A percentile compares a stretch with the other conserved stretches of the same genome.
phyloP scores from a whole-genome alignment of 2,888 invertebrate genomes.

The Netelia melanura region DNA sequence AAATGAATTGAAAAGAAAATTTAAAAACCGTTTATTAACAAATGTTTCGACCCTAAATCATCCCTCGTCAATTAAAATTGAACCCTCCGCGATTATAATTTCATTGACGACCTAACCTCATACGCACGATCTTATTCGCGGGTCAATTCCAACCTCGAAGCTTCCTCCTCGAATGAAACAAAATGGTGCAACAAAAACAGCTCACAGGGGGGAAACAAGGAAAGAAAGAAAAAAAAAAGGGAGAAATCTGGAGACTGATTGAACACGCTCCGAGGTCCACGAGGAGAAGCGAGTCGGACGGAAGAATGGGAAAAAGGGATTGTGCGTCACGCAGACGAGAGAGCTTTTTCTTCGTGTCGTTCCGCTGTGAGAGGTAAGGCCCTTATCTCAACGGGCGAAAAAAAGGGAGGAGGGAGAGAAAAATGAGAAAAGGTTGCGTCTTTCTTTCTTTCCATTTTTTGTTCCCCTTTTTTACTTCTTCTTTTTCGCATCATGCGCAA shows the following conservation, averaged over 20 bases:
- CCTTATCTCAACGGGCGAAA: constrained; percentile 58
- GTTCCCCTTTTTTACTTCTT: constrained; percentile 22
- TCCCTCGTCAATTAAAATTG: neutral
- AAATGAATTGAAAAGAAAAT: too few relatives aligned
- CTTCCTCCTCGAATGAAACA: neutral
- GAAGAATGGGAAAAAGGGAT: constrained; percentile 51
- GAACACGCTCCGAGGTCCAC: constrained; percentile 35
- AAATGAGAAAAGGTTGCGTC: constrained; percentile 61
- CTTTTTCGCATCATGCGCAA: constrained; percentile 55
- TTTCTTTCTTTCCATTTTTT: neutral
- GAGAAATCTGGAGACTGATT: constrained; percentile 41
- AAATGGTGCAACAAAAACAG: neutral
- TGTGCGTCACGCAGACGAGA: constrained; percentile 61
- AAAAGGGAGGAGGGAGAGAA: constrained; percentile 34
- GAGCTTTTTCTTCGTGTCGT: constrained; percentile 60
- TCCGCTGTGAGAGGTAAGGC: constrained; percentile 48
- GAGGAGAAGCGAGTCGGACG: constrained; percentile 22
- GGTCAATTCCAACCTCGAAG: neutral
- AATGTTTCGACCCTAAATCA: neutral
- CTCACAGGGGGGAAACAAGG: constrained; percentile 18
- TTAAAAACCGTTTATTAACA: too few relatives aligned
- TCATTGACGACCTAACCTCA: neutral
- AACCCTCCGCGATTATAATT: neutral
- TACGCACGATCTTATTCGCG: neutral
- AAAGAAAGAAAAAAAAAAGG: neutral